Percentiles rank a stretch among this genome's conserved stretches.
Conservation (phyloP, 2,888 invertebrate genomes). For the Drosophila pullipes region DNA sequence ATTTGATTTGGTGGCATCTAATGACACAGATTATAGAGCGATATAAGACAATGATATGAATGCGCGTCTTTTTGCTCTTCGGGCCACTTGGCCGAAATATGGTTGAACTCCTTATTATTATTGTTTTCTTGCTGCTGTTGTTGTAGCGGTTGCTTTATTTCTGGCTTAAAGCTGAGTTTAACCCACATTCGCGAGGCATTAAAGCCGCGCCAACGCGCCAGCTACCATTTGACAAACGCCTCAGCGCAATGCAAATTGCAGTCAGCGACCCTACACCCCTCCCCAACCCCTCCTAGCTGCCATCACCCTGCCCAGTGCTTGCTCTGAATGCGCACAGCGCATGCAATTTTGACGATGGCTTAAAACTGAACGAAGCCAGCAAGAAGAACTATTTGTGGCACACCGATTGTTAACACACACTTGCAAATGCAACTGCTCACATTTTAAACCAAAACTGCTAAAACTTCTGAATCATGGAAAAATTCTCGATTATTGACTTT, state of each 20-base stretch:
- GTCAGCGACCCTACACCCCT: background rate
- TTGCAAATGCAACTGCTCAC: background rate
- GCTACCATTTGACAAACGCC: slow-evolving; percentile 73
- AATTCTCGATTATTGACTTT: background rate
- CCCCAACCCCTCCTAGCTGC: background rate
- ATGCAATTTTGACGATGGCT: slow-evolving; percentile 57
- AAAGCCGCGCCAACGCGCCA: slow-evolving; percentile 8
- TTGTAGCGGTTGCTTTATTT: slow-evolving; percentile 23
- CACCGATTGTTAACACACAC: background rate
- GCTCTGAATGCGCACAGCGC: slow-evolving; percentile 55
- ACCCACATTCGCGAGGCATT: slow-evolving; percentile 60
- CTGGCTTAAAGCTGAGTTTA: slow-evolving; percentile 64
- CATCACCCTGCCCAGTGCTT: slow-evolving; percentile 2
- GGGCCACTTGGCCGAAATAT: slow-evolving; percentile 34
- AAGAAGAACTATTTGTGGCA: background rate
- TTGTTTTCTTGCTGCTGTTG: slow-evolving; percentile 4
- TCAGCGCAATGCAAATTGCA: slow-evolving; percentile 68
- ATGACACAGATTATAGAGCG: slow-evolving; percentile 36
- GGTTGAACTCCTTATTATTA: background rate
- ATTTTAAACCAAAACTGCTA: background rate
- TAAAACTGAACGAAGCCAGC: slow-evolving; percentile 12
- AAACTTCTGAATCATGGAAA: background rate
- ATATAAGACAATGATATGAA: slow-evolving; percentile 32
- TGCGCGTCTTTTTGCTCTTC: slow-evolving; percentile 5
- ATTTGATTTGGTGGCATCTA: slow-evolving; percentile 42